Evolutionary conservation across 1,140 invertebrate genomes (phyloP).

Genomic region (Eulimnadia texana): DNA sequence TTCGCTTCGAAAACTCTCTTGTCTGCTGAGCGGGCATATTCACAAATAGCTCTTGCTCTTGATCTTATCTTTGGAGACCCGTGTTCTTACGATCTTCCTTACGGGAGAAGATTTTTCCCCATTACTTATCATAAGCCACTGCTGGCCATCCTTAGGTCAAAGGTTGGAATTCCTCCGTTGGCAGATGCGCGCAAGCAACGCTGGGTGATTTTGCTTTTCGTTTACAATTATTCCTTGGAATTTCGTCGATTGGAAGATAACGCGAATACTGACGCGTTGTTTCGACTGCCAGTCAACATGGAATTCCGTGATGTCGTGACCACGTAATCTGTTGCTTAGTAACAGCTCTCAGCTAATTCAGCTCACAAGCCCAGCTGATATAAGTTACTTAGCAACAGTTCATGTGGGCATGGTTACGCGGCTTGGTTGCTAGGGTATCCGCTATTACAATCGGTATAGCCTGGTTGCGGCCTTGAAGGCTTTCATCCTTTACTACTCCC

Average conservation of each 20-base stretch:
- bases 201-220: conserved; percentile 26
- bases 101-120: conserved; percentile 28
- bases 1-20: conserved; percentile 23
- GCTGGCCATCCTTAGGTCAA: conserved; percentile 26
- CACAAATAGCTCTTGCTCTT: conserved; percentile 9
- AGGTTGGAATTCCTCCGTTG: conserved; percentile 25
- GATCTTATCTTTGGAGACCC: conserved; percentile 17
- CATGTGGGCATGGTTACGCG: no score
- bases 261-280: conserved; percentile 24
- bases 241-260: conserved; percentile 23
- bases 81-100: conserved; percentile 35
- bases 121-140: conserved; percentile 35
- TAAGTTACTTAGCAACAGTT: no score
- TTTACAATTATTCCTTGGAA: conserved; percentile 27
- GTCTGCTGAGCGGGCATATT: conserved; percentile 1
- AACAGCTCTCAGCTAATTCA: no score
- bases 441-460: no score
- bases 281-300: conserved; percentile 18
- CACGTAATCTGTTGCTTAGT: no score
- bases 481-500: no score
- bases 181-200: conserved; percentile 24
- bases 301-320: conserved; percentile 1
- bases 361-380: no score
- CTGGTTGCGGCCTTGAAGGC: no score
- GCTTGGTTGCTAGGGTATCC: no score